These are phyloP conservation scores for Aspidoscelis tigris DNA, from an alignment of 2,113 vertebrate genomes.

Conservation along the genomic window DNA sequence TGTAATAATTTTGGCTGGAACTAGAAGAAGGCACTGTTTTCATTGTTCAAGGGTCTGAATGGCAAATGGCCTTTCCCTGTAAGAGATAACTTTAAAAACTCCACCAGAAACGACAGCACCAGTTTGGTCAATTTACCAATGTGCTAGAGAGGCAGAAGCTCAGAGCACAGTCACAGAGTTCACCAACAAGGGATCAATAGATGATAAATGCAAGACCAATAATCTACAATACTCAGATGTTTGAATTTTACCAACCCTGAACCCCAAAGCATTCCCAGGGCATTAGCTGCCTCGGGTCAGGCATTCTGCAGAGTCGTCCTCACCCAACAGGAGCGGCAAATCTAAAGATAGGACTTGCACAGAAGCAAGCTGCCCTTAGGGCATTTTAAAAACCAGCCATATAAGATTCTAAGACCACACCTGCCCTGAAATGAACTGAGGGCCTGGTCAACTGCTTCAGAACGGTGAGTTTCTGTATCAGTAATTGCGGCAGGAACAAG, in stretches of 20 bases:
- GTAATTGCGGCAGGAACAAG: too few relatives aligned
- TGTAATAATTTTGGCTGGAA: slow-evolving; percentile 39
- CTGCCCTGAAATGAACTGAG: not conserved
- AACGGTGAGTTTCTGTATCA: too few relatives aligned
- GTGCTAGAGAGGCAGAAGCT: not conserved
- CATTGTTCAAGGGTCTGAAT: slow-evolving; percentile 8
- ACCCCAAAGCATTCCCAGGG: not conserved
- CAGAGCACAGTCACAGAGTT: not conserved
- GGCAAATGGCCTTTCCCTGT: not conserved
- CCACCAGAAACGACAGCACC: not conserved
- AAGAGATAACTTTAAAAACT: not conserved
- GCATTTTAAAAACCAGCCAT: not conserved
- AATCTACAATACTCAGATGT: not conserved
- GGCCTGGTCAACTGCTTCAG: too few relatives aligned
- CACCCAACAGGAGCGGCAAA: not conserved
- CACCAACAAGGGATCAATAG: not conserved
- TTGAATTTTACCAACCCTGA: not conserved
- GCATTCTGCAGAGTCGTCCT: not conserved
- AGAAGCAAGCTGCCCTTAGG: not conserved
- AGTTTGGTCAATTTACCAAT: not conserved
- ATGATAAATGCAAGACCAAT: not conserved
- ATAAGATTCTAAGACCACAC: not conserved
- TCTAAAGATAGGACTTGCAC: not conserved
- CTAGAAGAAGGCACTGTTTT: slow-evolving; percentile 49
- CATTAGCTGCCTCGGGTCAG: not conserved